These are phyloP conservation scores for Hirtodrosophila cameraria DNA, from an alignment of 2,888 invertebrate species.

Conservation along the genomic window DNA sequence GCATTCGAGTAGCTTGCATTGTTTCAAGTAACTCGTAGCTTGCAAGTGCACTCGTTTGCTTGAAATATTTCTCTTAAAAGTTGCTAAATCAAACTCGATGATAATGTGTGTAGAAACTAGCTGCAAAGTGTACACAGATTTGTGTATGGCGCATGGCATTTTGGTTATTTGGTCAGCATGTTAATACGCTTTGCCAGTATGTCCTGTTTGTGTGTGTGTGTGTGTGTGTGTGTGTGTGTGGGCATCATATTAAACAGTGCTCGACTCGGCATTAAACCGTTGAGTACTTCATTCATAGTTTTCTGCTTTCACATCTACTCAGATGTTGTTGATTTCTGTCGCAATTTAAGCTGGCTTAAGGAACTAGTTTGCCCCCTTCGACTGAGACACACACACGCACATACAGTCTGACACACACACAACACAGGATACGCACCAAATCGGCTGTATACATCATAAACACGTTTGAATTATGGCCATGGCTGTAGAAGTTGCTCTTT, in stretches of 20 bases:
- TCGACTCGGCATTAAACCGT: slow-evolving; percentile 46
- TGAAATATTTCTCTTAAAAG: too few species aligned
- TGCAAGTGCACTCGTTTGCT: too few species aligned
- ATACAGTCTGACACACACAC: background rate
- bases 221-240: slow-evolving; percentile 4
- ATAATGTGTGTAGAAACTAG: background rate
- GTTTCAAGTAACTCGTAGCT: too few species aligned
- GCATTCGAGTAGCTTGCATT: too few species aligned
- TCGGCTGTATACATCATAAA: slow-evolving; percentile 73
- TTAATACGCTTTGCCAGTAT: slow-evolving; percentile 43
- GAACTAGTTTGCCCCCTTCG: background rate
- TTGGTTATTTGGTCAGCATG: slow-evolving; percentile 52
- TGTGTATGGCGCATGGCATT: slow-evolving; percentile 25
- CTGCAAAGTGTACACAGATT: slow-evolving; percentile 32
- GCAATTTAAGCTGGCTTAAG: slow-evolving; percentile 35
- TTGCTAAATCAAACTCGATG: background rate
- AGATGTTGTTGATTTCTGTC: slow-evolving; percentile 19
- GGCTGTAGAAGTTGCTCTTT: slow-evolving; percentile 54
- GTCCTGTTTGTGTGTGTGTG: background rate
- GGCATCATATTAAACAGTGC: slow-evolving; percentile 44
- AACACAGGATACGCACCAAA: slow-evolving; percentile 54
- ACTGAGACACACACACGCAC: slow-evolving; percentile 1
- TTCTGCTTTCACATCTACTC: background rate
- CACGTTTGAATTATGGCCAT: slow-evolving; percentile 74
- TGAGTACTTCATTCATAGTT: slow-evolving; percentile 42